These are phyloP conservation scores for Heliornis fulica DNA, from an alignment of 2,113 vertebrate genomes.

Conservation along the genomic window DNA sequence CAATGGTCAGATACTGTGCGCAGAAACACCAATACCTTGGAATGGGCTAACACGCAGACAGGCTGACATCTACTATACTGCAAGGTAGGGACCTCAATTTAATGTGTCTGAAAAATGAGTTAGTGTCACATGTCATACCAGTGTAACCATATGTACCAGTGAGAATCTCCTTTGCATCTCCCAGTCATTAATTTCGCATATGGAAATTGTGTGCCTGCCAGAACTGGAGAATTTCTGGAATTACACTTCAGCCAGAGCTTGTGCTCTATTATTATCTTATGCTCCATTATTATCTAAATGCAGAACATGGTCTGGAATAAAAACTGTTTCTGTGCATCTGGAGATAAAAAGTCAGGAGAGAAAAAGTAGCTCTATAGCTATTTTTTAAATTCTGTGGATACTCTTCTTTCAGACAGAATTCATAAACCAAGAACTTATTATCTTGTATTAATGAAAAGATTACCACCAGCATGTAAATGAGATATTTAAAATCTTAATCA, in stretches of 20 bases:
- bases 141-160: background rate
- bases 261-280: background rate
- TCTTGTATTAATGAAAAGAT: conserved; percentile 29
- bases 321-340: conserved; percentile 41
- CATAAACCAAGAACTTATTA: conserved; percentile 28
- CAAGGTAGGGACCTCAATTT: background rate
- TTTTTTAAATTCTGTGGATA: background rate
- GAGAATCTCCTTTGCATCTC: conserved; percentile 11
- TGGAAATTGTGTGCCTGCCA: conserved; percentile 19
- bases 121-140: background rate
- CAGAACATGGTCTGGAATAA: conserved; percentile 20
- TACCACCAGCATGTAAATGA: conserved; percentile 10
- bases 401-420: conserved; percentile 49
- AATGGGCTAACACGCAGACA: background rate
- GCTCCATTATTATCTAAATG: background rate
- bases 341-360: conserved; percentile 26
- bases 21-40: background rate
- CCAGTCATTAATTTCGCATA: background rate
- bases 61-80: background rate
- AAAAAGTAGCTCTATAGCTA: background rate
- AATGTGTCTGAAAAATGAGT: background rate
- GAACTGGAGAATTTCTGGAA: conserved; percentile 20
- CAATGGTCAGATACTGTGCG: background rate
- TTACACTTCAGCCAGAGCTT: background rate
- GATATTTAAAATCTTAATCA: conserved; percentile 21